phyloP scores from a whole-genome alignment of 1,140 invertebrate genomes.

The Psix sp. region DNA sequence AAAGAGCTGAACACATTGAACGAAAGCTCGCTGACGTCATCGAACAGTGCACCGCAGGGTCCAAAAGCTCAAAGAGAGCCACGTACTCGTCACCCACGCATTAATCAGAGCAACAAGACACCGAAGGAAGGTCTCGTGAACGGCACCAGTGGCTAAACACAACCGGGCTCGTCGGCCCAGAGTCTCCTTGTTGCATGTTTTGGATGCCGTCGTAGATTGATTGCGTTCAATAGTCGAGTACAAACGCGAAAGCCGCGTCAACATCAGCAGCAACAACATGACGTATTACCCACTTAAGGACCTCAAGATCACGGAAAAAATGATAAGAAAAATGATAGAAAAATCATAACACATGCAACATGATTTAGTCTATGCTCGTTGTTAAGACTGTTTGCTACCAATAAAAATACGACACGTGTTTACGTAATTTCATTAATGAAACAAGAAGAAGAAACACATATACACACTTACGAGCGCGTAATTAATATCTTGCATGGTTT shows the following conservation, averaged over 20 bases:
- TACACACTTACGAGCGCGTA: slow-evolving; percentile 73
- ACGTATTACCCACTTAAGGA: slow-evolving; percentile 74
- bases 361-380: slow-evolving; percentile 76
- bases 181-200: slow-evolving; percentile 27
- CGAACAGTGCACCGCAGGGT: slow-evolving; percentile 70
- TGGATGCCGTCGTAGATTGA: slow-evolving; percentile 31
- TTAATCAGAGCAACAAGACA: slow-evolving; percentile 75
- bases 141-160: slow-evolving; percentile 78
- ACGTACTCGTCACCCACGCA: slow-evolving; percentile 73
- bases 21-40: slow-evolving; percentile 41
- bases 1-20: slow-evolving; percentile 69
- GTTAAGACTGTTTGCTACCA: slow-evolving; percentile 77
- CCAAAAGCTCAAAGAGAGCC: slow-evolving; percentile 73
- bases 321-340: slow-evolving; percentile 24
- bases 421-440: slow-evolving; percentile 69
- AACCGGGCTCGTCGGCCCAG: not conserved
- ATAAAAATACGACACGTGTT: slow-evolving; percentile 74
- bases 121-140: slow-evolving; percentile 81
- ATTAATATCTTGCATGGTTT: slow-evolving; percentile 76
- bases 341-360: slow-evolving; percentile 64
- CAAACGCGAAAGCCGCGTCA: slow-evolving; percentile 63
- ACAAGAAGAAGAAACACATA: slow-evolving; percentile 11
- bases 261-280: slow-evolving; percentile 74
- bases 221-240: slow-evolving; percentile 39
- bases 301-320: slow-evolving; percentile 70